Evolutionary conservation across 2,797 vertebrate genomes (phyloP).

Genomic region (Coregonus ussuriensis): DNA sequence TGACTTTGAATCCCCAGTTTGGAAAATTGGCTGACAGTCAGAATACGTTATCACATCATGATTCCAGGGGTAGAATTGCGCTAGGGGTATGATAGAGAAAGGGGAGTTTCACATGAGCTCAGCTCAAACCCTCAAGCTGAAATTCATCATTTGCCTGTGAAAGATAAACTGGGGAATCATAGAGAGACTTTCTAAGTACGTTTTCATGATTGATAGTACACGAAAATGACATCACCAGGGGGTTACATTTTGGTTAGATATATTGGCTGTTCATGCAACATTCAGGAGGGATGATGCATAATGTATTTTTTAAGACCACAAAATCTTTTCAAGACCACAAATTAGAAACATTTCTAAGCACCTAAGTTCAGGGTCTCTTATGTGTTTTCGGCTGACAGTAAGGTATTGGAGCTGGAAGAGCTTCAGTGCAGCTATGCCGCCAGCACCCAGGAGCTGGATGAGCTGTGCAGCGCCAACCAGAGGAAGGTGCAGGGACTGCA

Average conservation of each 20-base stretch:
- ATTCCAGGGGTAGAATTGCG: too few species aligned
- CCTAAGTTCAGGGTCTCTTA: not conserved
- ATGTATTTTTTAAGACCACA: too few species aligned
- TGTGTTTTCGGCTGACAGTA: slow-evolving; percentile 42
- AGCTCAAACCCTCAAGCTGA: not conserved
- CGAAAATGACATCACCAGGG: too few species aligned
- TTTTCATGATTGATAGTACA: too few species aligned
- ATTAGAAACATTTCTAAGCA: too few species aligned
- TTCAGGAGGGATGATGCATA: too few species aligned
- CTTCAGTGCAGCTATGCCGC: too few species aligned
- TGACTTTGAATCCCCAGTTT: slow-evolving; percentile 23
- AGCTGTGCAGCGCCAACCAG: slow-evolving; percentile 45
- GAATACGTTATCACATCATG: slow-evolving; percentile 24
- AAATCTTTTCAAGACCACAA: too few species aligned
- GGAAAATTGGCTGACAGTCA: slow-evolving; percentile 31
- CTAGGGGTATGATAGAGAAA: not conserved
- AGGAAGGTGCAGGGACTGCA: slow-evolving; percentile 61
- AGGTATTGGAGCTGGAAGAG: slow-evolving; percentile 39
- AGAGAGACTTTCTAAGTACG: not conserved
- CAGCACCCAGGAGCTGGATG: too few species aligned
- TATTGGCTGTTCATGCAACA: too few species aligned
- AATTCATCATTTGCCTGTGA: not conserved
- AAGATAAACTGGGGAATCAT: not conserved
- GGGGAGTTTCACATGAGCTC: not conserved
- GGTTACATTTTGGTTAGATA: too few species aligned